phyloP scores from a whole-genome alignment of 2,888 invertebrate species.

The Campoplex capitator region DNA sequence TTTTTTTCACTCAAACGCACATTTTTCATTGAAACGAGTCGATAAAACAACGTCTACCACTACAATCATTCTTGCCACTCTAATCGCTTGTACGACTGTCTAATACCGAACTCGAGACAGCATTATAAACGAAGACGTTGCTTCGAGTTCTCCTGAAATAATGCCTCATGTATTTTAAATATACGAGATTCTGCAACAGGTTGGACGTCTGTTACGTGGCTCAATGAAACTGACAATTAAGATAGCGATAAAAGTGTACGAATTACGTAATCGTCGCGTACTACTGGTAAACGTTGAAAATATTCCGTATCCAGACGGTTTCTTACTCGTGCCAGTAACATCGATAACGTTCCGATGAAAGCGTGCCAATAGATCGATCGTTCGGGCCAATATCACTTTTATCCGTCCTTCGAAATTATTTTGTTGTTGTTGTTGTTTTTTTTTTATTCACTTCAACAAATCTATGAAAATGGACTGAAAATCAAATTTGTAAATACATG shows the following conservation, averaged over 20 bases:
- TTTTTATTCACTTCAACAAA: neutral
- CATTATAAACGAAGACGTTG: neutral
- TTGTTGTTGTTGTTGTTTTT: too few relatives aligned
- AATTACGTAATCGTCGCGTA: constrained; percentile 67
- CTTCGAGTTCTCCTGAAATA: neutral
- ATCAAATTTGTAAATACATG: neutral
- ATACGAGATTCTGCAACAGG: constrained; percentile 53
- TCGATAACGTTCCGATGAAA: constrained; percentile 51
- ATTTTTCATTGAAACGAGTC: neutral
- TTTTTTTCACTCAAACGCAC: neutral
- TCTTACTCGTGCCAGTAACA: constrained; percentile 74
- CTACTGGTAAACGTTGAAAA: constrained; percentile 57
- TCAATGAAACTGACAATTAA: constrained; percentile 65
- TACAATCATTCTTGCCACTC: neutral
- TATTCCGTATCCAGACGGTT: constrained; percentile 74
- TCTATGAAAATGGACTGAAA: neutral
- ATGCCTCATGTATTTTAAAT: neutral
- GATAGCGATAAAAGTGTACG: constrained; percentile 61
- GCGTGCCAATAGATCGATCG: constrained; percentile 6
- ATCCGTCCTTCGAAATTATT: neutral
- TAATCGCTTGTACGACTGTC: neutral
- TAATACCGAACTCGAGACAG: neutral
- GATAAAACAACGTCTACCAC: neutral
- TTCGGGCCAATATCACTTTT: constrained; percentile 3
- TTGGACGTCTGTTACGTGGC: constrained; percentile 60